Base-by-base conservation (phyloP, 64 coral and sea anemone genomes). In the Actinia tenebrosa region DNA sequence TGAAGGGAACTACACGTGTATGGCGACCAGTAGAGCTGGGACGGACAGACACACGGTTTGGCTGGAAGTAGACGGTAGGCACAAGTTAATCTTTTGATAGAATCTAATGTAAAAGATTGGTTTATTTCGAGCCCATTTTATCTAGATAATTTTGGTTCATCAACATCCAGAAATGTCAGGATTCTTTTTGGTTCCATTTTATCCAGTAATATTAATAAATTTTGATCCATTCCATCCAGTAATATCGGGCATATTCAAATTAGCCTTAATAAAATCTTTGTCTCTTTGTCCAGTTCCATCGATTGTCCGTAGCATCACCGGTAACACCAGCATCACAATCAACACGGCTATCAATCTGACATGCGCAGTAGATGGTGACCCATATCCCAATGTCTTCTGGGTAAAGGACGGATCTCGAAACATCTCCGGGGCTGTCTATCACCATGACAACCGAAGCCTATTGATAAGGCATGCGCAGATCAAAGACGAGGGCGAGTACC, bases 1-100 rank as follows among this genome's bases (percentile, higher is more conserved):
- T 56, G 86, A 60, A 83, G 90, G 90, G 18, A 87, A 26, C 13
- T 87, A 87, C 56, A 53, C 62, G 14, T 92, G 90, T 26, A 59
- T 22, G 47, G 90, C 90, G 45, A 44, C 80, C 10, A 92, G 84
- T 83, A 77, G 90, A 27, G 78, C 27, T 15, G 90, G 90, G 27
- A 55, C 64, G 52, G 86, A 26, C 19, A 59, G 15, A 47, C 66
- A 77, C 11, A 71, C 60, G 46, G 78, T 78, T 83, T 10, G 46
- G 23, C 19, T 82, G 42, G 54, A 37, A 20, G 44, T 92, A 0
- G 27, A 69, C 7, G 85, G 85, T 87, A 71, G 66, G 44, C 1
- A 4, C 8, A 23, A 20, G 20, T 22, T 7, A 23, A 20, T 22
- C 64, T 19, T 64, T 64, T 9, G 22, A 69, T 50, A 50, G 47